A percentile compares a stretch with the other conserved stretches of the same genome.
phyloP scores from a whole-genome alignment of 2,113 vertebrate genomes.

The Colossoma macropomum region DNA sequence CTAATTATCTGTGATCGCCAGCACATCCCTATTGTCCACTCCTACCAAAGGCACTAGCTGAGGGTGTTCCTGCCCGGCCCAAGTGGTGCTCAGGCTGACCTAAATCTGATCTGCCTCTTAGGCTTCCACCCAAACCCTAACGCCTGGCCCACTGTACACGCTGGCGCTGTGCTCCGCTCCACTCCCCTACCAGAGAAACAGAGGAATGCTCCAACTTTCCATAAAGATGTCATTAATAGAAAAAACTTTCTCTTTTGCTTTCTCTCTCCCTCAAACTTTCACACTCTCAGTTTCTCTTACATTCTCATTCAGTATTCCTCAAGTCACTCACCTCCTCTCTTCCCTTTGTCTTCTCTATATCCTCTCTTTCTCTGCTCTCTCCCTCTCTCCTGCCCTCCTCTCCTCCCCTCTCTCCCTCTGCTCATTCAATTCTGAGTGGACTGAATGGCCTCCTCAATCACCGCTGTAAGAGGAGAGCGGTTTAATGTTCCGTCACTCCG shows the following conservation, averaged over 20 bases:
- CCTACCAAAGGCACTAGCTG: not conserved
- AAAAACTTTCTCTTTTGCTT: conserved; percentile 42
- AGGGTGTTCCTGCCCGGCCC: conserved; percentile 25
- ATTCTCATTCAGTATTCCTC: not conserved
- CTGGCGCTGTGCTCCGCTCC: not conserved
- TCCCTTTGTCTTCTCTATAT: not conserved
- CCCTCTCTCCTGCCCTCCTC: not conserved
- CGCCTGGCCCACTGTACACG: not conserved
- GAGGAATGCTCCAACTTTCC: conserved; percentile 70
- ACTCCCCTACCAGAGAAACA: conserved; percentile 33
- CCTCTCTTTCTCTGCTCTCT: not conserved
- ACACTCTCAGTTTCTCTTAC: conserved; percentile 2
- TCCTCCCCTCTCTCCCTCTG: not conserved
- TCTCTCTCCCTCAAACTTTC: conserved; percentile 24
- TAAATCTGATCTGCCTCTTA: conserved; percentile 52
- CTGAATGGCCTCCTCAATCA: conserved; percentile 1
- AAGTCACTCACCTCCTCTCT: not conserved
- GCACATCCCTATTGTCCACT: not conserved
- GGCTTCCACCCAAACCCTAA: conserved; percentile 50
- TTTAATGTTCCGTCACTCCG: conserved; percentile 27
- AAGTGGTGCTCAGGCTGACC: conserved; percentile 39
- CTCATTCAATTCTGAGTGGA: not conserved
- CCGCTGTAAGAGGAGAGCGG: conserved; percentile 13
- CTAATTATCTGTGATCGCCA: not conserved
- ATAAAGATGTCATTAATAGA: conserved; percentile 69